phyloP scores from a whole-genome alignment of 2,888 invertebrate species.

The Andrena minutula region DNA sequence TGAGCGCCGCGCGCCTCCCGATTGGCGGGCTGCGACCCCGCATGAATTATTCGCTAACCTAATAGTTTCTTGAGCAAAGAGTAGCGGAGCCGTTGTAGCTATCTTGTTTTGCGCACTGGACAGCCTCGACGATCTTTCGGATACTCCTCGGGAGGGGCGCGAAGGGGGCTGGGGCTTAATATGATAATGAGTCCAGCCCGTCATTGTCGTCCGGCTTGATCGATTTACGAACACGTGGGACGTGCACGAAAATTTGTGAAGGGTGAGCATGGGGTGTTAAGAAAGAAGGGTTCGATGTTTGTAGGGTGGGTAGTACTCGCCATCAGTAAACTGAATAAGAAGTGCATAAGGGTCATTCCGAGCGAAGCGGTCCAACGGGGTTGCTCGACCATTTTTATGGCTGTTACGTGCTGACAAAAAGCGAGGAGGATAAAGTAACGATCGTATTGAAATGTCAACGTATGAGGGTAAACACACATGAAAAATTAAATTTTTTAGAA shows the following conservation, averaged over 20 bases:
- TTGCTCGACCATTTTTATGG: too few species aligned
- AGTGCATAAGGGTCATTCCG: too few species aligned
- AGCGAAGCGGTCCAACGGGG: too few species aligned
- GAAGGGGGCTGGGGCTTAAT: background rate
- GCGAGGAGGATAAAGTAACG: too few species aligned
- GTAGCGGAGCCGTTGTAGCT: conserved; percentile 62
- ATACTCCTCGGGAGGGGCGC: background rate
- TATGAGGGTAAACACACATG: too few species aligned
- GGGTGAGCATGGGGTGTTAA: conserved; percentile 1
- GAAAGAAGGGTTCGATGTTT: too few species aligned
- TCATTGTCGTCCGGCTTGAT: background rate
- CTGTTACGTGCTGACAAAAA: too few species aligned
- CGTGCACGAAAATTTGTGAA: background rate
- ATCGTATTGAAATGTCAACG: too few species aligned
- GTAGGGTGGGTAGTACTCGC: too few species aligned
- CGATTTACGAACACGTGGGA: background rate
- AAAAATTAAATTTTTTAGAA: too few species aligned
- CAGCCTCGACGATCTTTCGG: conserved; percentile 21
- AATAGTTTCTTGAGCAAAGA: conserved; percentile 75
- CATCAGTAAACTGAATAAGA: too few species aligned
- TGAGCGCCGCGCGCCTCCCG: conserved; percentile 60
- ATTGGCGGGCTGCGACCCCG: conserved; percentile 71
- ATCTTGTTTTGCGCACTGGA: conserved; percentile 50
- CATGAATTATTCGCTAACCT: conserved; percentile 76
- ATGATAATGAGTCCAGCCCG: conserved; percentile 6